Evolutionary conservation across 2,888 invertebrate species (phyloP).

Genomic region (Cryptops parisi): DNA sequence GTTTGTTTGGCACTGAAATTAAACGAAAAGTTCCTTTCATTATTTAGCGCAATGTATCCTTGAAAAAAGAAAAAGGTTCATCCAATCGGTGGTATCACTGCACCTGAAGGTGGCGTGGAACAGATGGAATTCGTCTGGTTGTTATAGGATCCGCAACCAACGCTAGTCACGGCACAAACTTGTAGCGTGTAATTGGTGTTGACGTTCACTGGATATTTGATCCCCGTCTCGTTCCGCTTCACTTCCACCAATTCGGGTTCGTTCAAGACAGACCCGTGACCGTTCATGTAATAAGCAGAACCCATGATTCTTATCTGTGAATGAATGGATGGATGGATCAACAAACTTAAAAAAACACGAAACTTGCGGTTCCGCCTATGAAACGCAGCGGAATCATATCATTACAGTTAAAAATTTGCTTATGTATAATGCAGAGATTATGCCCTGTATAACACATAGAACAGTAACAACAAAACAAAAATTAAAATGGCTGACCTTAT

Average conservation of each 20-base stretch:
- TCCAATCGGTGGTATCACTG: too few relatives aligned
- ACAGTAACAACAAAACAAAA: too few relatives aligned
- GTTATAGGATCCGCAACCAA: constrained; percentile 48
- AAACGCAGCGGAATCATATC: too few relatives aligned
- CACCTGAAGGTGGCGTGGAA: constrained; percentile 43
- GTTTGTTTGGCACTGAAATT: constrained; percentile 30
- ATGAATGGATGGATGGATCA: constrained; percentile 12
- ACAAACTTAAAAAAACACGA: background rate
- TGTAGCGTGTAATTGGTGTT: constrained; percentile 69
- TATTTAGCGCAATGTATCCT: too few relatives aligned
- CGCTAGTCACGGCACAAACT: constrained; percentile 60
- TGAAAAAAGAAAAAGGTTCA: background rate
- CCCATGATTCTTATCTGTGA: constrained; percentile 39
- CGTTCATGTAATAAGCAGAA: constrained; percentile 40
- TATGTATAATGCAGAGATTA: too few relatives aligned
- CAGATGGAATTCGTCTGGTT: constrained; percentile 38
- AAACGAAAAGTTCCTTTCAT: background rate
- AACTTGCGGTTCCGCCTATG: background rate
- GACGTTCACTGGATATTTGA: constrained; percentile 47
- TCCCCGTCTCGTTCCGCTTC: constrained; percentile 39
- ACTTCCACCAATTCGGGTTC: constrained; percentile 46
- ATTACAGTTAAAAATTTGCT: too few relatives aligned
- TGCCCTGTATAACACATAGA: too few relatives aligned
- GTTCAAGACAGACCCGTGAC: constrained; percentile 39
- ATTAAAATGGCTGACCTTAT: too few relatives aligned